Conservation (phyloP, 2,113 vertebrate genomes). For the Megaleporinus macrocephalus region DNA sequence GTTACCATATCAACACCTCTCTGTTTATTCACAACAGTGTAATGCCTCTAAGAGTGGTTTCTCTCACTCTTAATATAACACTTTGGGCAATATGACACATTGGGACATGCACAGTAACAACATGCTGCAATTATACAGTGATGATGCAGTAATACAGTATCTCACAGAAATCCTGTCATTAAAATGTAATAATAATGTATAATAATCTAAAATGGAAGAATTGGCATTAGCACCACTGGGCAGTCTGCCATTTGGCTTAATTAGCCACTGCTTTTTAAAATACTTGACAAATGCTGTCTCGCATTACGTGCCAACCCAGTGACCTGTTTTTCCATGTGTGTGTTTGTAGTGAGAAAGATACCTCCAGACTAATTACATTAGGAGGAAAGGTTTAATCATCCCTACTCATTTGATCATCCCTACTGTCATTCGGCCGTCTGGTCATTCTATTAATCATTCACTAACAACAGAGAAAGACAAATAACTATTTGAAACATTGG, state of each 20-base stretch:
- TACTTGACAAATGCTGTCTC: neutral
- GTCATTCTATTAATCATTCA: constrained; percentile 6
- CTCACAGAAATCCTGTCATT: too few relatives aligned
- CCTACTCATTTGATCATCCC: constrained; percentile 37
- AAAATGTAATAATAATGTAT: neutral
- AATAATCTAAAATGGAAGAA: neutral
- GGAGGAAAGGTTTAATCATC: constrained; percentile 8
- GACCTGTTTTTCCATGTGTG: neutral
- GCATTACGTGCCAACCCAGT: constrained; percentile 6
- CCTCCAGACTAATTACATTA: constrained; percentile 45
- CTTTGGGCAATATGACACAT: neutral
- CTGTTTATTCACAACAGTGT: neutral
- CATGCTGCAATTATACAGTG: neutral
- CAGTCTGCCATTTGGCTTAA: neutral
- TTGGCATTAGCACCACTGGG: neutral
- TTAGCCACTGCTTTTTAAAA: neutral
- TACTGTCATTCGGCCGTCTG: neutral
- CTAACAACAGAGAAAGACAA: constrained; percentile 41
- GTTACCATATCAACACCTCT: constrained; percentile 14
- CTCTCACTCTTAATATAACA: too few relatives aligned
- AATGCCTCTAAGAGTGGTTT: neutral
- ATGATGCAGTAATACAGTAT: neutral
- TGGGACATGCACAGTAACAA: neutral
- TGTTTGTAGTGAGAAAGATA: neutral
- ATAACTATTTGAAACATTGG: neutral